Percentiles rank a stretch among this genome's conserved stretches.
These are phyloP conservation scores for Paramormyrops hopkinsi DNA, from an alignment of 2,797 vertebrate species.

Conservation along the genomic window DNA sequence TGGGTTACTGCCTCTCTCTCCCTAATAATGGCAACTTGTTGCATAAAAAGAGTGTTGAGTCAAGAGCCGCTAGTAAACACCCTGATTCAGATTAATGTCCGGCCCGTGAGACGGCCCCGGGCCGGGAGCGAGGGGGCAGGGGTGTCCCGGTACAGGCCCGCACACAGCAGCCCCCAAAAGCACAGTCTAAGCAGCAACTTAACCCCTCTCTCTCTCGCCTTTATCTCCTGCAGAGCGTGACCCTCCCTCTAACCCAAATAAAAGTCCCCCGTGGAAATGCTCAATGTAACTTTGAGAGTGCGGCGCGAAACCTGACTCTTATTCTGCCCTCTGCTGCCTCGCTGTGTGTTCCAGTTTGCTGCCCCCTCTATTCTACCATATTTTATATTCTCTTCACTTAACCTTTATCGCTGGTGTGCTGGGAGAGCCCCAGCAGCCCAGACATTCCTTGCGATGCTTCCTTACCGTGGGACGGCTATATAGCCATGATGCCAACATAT, in stretches of 20 bases:
- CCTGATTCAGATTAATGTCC: slow-evolving; percentile 20
- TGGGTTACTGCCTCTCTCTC: neutral
- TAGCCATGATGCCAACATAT: neutral
- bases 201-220: neutral
- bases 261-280: neutral
- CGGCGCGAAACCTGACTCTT: neutral
- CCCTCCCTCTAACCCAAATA: slow-evolving; percentile 1
- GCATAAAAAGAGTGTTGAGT: neutral
- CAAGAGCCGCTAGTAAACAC: neutral
- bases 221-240: neutral
- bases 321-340: neutral
- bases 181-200: neutral
- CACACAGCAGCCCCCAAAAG: neutral
- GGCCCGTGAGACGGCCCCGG: neutral
- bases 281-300: slow-evolving; percentile 5
- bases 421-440: neutral
- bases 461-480: neutral
- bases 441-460: neutral
- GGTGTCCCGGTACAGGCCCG: no score
- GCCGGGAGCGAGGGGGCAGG: neutral
- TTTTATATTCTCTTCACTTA: neutral
- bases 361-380: neutral
- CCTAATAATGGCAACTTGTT: slow-evolving; percentile 21
- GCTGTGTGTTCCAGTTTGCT: neutral
- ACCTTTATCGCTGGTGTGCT: neutral